These are phyloP conservation scores for Tribolium madens DNA, from an alignment of 1,140 invertebrate species.

Conservation along the genomic window DNA sequence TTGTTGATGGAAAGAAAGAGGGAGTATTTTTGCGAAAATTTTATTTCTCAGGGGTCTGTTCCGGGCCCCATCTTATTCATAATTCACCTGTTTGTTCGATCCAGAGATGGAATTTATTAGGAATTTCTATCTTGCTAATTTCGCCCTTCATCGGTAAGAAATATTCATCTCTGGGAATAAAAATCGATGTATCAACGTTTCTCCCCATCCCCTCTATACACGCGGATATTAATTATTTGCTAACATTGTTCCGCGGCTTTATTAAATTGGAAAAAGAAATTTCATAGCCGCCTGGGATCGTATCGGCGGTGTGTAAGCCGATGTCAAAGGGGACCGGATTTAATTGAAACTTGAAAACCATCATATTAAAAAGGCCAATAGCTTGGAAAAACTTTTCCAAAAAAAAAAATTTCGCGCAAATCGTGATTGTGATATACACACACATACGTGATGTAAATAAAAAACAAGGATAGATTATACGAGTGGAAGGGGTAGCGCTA, in stretches of 20 bases:
- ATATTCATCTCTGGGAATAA: conserved; percentile 18
- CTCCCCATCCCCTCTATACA: conserved; percentile 2
- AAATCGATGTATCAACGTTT: conserved; percentile 23
- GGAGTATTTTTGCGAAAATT: no score
- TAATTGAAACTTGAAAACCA: conserved; percentile 56
- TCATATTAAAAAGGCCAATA: conserved; percentile 50
- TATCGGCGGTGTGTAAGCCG: conserved; percentile 51
- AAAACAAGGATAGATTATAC: conserved; percentile 46
- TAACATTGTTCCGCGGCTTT: conserved; percentile 57
- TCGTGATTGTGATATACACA: conserved; percentile 26
- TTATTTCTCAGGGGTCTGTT: no score
- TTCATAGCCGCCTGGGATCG: conserved; percentile 52
- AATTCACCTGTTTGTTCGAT: no score
- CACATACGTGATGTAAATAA: conserved; percentile 47
- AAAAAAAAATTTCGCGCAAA: conserved; percentile 15
- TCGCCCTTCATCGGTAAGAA: conserved; percentile 21
- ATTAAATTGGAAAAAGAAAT: conserved; percentile 59
- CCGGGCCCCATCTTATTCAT: no score
- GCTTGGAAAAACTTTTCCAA: neutral
- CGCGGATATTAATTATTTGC: conserved; percentile 57
- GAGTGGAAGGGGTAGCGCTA: conserved; percentile 2
- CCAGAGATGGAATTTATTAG: neutral
- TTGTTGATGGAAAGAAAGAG: no score
- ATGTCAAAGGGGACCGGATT: conserved; percentile 55
- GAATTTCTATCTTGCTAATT: neutral